phyloP scores from a whole-genome alignment of 2,797 vertebrate genomes.

The Sus cebifrons region DNA sequence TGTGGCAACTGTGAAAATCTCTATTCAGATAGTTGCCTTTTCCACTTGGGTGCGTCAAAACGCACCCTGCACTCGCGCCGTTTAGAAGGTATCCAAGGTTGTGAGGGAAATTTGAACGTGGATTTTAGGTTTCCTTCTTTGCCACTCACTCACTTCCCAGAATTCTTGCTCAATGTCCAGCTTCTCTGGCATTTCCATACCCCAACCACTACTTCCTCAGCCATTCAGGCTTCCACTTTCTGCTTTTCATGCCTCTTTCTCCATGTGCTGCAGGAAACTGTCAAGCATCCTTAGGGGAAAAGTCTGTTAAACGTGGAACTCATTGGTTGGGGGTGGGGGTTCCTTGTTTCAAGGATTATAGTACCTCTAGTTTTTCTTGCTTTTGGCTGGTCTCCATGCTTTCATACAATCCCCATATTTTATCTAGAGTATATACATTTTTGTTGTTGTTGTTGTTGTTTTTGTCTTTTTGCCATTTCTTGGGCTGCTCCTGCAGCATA shows the following conservation, averaged over 20 bases:
- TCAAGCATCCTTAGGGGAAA: background rate
- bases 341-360: background rate
- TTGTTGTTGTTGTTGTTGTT: too few species aligned
- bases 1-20: background rate
- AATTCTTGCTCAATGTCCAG: background rate
- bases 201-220: background rate
- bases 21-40: background rate
- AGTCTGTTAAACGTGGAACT: background rate
- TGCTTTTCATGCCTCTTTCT: background rate
- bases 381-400: background rate
- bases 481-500: too few species aligned
- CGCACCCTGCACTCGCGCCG: background rate
- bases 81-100: constrained; percentile 5
- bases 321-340: background rate
- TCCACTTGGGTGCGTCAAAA: background rate
- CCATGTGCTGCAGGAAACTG: background rate
- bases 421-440: background rate
- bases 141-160: background rate
- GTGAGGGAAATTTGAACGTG: background rate
- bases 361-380: background rate
- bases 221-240: background rate
- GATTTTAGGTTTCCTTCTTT: background rate
- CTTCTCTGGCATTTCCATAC: background rate
- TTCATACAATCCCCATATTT: constrained; percentile 21
- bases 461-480: too few species aligned